Evolutionary conservation across 2,888 invertebrate genomes (phyloP), one percentile per base, ranked within the genome.

Genomic region (Platycnemis pennipes): DNA sequence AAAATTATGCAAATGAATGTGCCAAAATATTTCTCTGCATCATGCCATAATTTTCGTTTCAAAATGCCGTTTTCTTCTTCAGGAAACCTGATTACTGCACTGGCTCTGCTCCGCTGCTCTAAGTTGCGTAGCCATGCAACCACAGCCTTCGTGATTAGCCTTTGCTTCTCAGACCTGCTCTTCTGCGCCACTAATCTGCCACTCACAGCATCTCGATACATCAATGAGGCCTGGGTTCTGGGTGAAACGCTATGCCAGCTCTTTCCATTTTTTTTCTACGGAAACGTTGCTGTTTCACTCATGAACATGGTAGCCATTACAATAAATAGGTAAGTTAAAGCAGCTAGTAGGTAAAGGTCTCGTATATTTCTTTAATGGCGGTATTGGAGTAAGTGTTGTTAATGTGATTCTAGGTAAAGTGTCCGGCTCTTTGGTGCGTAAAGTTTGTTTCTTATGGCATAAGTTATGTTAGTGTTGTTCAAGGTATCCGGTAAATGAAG

Each of bases 271-370:
- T 97, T 99, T 95, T 98, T 99, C 96, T 99, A 99, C 96, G 98
- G 98, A 94, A 99, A 99, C 96, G 98, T 99, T 94, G 99, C 98
- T 0, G 98, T 98, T 5, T 98, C 98, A 0, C 96, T 99, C 69
- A 97, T 99, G 95, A 98, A 98, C 96, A 99, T 99, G 98, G 98
- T 99, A 94, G 98, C 98, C 95, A 99, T 99, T 95, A 99, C 99
- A 53, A 96, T 99, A 94, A 99, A 99, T 96, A 98, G 99, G 98
- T 98, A 96, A 97, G 96, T 95, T 94, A 37, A 49, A 85, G 49
- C 3, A 16, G 19, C 49, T 19, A 49, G 1, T 19, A 13, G 44
- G 44, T 44, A 44, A 3, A 16, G 1, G 31, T 26, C 37, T 42
- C 4, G 1, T 86, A 16, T 16, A 3, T 11, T 49, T 49, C 19